Base-by-base conservation (phyloP, 2,797 vertebrate genomes). In the Xiphophorus birchmanni region DNA sequence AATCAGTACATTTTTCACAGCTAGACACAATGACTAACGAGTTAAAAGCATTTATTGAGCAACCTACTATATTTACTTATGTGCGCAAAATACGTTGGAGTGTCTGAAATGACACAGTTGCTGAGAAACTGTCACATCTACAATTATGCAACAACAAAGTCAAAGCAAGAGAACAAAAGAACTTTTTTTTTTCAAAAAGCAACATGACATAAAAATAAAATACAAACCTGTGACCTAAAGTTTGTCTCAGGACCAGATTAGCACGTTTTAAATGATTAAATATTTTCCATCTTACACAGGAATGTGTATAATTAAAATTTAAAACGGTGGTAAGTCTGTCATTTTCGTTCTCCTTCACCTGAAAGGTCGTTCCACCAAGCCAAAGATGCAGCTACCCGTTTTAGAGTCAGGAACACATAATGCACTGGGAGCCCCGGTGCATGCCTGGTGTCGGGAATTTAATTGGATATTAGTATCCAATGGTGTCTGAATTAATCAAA, bases 391-490 rank as follows among this genome's bases (percentile, higher is more conserved):
- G 79, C 89, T 90, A 88, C 79, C 87, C 5, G 71, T 83, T 85
- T 91, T 77, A 86, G 84, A 87, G 90, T 87, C 82, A 85, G 83
- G 74, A 81, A 88, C 90, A 90, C 90, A 94, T 89, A 90, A 94
- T 93, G 92, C 92, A 93, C 87, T 78, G 82, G 86, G 91, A 92
- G 91, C 84, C 88, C 88, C 89, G 87, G 89, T 92, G 90, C 91
- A 90, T 89, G 92, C 93, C 91, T 90, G 90, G 86, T 92, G 92
- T 92, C 87, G 88, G 84, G 89, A 72, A 91, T 94, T 93, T 96
- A 96, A 96, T 96, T 95, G 94, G 94, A 95, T 94, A 96, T 96
- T 96, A 96, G 95, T 95, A 96, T 95, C 95, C 95, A 95, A 88
- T 93, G 87, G 95, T 90, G 94, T 95, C 93, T 95, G 93, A 95